Percentiles rank a stretch among this genome's conserved stretches.
Conservation (phyloP, 2,888 invertebrate species). For the Conus canariensis region DNA sequence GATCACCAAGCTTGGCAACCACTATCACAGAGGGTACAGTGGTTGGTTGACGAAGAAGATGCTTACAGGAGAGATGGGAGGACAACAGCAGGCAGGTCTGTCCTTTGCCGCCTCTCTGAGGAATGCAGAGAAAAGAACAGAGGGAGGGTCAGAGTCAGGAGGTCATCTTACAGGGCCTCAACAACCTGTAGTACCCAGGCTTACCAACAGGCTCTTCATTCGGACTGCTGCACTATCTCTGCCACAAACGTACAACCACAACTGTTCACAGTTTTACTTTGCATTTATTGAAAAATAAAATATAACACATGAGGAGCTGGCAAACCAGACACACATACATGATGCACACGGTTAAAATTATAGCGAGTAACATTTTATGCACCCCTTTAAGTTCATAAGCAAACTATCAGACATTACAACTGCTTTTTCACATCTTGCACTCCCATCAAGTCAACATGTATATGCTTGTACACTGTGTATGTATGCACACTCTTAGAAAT, state of each 20-base stretch:
- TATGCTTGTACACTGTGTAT: neutral
- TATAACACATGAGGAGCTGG: conserved; percentile 20
- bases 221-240: too few species aligned
- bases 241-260: too few species aligned
- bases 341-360: conserved; percentile 13
- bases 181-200: too few species aligned
- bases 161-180: too few species aligned
- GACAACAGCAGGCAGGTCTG: too few species aligned
- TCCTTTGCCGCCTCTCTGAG: neutral
- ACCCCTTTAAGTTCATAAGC: neutral
- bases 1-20: too few species aligned
- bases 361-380: neutral
- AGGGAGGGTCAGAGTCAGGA: neutral
- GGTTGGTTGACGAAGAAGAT: too few species aligned
- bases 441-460: neutral
- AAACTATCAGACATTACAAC: neutral
- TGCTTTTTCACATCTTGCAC: neutral
- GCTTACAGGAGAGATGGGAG: too few species aligned
- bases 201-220: too few species aligned
- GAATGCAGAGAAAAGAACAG: neutral
- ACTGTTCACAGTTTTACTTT: neutral
- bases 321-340: conserved; percentile 27
- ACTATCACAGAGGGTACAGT: too few species aligned
- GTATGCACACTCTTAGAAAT: neutral
- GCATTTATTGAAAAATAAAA: conserved; percentile 38